These are phyloP conservation scores for Lophotis ruficrista DNA, from an alignment of 2,113 vertebrate species.

Conservation along the genomic window DNA sequence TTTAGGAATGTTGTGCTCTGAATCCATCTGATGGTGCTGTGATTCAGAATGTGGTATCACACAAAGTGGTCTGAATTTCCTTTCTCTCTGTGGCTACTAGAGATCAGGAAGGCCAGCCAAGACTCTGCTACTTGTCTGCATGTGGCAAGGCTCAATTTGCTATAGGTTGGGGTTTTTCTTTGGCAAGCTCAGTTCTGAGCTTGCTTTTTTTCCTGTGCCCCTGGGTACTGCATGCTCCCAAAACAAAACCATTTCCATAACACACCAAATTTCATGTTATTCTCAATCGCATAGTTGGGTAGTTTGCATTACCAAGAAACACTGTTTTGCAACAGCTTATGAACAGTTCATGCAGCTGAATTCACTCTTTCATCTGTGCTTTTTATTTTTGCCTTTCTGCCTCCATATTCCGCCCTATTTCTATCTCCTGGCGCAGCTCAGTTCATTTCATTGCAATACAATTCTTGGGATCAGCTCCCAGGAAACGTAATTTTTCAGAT, in stretches of 20 bases:
- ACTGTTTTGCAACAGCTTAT: background rate
- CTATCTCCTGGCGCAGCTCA: background rate
- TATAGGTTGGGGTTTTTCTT: background rate
- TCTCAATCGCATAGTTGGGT: background rate
- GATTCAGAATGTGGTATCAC: background rate
- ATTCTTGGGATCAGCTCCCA: background rate
- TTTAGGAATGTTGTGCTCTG: background rate
- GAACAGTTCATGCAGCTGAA: background rate
- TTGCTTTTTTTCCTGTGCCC: background rate
- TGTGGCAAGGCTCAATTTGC: background rate
- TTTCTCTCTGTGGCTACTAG: background rate
- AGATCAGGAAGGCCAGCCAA: background rate
- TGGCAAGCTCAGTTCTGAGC: background rate
- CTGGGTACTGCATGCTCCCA: background rate
- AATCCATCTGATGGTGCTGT: background rate
- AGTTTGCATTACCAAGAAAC: background rate
- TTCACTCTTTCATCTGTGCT: background rate
- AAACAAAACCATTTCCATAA: background rate
- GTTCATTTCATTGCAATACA: background rate
- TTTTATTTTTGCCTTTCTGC: background rate
- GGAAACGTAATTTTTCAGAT: background rate
- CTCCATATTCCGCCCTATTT: background rate
- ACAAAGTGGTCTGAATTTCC: background rate
- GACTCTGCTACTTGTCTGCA: background rate
- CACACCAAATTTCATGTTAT: background rate